Evolutionary conservation across 1,140 invertebrate species (phyloP).

Genomic region (Anastatus disparis): DNA sequence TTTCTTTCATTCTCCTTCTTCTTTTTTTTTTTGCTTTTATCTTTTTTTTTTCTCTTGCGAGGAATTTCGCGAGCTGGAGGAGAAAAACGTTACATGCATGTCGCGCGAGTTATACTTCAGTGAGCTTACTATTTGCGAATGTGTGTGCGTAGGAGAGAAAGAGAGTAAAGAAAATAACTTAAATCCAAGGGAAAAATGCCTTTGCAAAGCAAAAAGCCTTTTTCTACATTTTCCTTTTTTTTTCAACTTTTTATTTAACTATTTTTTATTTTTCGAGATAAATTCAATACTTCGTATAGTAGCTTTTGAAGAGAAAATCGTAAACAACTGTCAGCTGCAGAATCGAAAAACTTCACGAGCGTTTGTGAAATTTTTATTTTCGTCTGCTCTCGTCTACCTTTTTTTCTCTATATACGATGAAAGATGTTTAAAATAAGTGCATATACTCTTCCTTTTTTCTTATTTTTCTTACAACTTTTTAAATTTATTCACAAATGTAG

Average conservation of each 20-base stretch:
- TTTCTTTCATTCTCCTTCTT: neutral
- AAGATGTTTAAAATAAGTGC: too few species aligned
- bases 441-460: too few species aligned
- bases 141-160: neutral
- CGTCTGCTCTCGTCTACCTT: too few species aligned
- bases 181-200: neutral
- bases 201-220: constrained; percentile 12
- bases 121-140: too few species aligned
- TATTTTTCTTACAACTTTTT: too few species aligned
- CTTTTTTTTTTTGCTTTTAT: too few species aligned
- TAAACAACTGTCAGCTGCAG: constrained; percentile 10
- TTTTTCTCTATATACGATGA: too few species aligned
- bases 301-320: constrained; percentile 13
- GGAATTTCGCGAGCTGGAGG: neutral
- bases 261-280: too few species aligned
- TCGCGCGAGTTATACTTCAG: constrained; percentile 5
- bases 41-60: too few species aligned
- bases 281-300: too few species aligned
- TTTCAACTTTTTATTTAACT: neutral
- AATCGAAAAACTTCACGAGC: neutral
- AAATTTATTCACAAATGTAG: too few species aligned
- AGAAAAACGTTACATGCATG: constrained; percentile 30
- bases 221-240: constrained; percentile 11
- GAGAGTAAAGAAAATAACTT: too few species aligned
- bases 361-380: constrained; percentile 8